A percentile compares a stretch with the other conserved stretches of the same genome.
phyloP scores from a whole-genome alignment of 2,797 vertebrate genomes.

The Alcedo quadribrachys region DNA sequence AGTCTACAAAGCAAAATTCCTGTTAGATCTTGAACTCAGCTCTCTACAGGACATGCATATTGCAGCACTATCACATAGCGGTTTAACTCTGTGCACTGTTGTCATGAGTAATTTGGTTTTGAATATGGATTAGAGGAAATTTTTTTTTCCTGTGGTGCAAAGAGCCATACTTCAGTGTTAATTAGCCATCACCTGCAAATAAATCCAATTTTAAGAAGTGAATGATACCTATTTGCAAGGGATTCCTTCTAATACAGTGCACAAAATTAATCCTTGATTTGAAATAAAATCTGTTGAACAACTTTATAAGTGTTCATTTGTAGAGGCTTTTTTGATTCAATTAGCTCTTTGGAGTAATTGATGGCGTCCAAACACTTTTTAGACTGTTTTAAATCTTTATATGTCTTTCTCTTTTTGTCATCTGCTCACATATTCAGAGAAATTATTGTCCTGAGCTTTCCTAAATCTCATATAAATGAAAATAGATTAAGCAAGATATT shows the following conservation, averaged over 20 bases:
- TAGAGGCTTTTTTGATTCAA: background rate
- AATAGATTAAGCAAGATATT: background rate
- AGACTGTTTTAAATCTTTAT: background rate
- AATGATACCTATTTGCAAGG: slow-evolving; percentile 18
- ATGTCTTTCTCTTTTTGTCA: background rate
- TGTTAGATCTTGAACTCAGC: background rate
- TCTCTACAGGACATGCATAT: background rate
- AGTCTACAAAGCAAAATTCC: slow-evolving; percentile 19
- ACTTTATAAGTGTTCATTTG: background rate
- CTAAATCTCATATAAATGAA: background rate
- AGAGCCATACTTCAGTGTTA: slow-evolving; percentile 20
- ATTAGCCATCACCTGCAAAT: slow-evolving; percentile 20
- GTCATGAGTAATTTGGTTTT: background rate
- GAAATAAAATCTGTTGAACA: slow-evolving; percentile 17
- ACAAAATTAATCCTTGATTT: slow-evolving; percentile 44
- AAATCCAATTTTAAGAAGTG: slow-evolving; percentile 29
- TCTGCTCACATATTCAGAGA: background rate
- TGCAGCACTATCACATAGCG: background rate
- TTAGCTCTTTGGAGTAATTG: slow-evolving; percentile 23
- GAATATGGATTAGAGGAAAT: background rate
- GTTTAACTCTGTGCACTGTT: background rate
- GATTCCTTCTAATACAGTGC: background rate
- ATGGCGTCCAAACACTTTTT: background rate
- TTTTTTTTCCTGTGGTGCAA: background rate
- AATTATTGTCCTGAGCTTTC: background rate